phyloP scores from a whole-genome alignment of 2,797 vertebrate genomes.

The Argya squamiceps region DNA sequence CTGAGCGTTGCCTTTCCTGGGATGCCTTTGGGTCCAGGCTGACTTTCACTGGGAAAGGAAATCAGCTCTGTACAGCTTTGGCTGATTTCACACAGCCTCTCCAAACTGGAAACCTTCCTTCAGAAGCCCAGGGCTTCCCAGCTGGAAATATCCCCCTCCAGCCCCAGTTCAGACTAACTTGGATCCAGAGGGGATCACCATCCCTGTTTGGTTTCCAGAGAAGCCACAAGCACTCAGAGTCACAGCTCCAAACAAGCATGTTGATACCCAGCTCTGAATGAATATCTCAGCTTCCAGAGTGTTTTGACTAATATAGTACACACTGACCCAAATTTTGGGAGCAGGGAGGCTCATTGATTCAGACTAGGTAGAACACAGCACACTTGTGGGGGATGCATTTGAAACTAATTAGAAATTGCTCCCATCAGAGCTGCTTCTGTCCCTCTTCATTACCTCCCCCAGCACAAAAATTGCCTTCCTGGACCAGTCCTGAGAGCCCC shows the following conservation, averaged over 20 bases:
- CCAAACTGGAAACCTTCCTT: neutral
- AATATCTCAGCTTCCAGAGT: neutral
- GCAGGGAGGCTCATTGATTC: neutral
- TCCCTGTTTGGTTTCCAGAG: neutral
- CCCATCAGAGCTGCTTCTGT: neutral
- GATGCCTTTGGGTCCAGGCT: neutral
- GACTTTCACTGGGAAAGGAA: neutral
- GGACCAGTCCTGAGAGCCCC: neutral
- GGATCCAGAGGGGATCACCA: neutral
- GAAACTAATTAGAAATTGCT: neutral
- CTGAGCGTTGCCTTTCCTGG: neutral
- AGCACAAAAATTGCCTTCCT: neutral
- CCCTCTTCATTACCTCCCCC: neutral
- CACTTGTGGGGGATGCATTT: neutral
- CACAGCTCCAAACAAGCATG: neutral
- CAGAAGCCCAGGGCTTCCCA: neutral
- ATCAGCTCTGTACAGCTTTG: neutral
- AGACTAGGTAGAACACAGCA: neutral
- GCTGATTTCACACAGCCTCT: neutral
- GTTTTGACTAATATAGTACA: conserved; percentile 14
- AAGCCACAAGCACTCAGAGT: neutral
- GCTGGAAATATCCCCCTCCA: neutral
- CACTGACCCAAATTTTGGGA: neutral
- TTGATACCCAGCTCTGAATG: neutral
- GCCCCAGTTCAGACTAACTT: neutral